These are phyloP conservation scores for Mamestra brassicae DNA, from an alignment of 2,888 invertebrate species.

Conservation along the genomic window DNA sequence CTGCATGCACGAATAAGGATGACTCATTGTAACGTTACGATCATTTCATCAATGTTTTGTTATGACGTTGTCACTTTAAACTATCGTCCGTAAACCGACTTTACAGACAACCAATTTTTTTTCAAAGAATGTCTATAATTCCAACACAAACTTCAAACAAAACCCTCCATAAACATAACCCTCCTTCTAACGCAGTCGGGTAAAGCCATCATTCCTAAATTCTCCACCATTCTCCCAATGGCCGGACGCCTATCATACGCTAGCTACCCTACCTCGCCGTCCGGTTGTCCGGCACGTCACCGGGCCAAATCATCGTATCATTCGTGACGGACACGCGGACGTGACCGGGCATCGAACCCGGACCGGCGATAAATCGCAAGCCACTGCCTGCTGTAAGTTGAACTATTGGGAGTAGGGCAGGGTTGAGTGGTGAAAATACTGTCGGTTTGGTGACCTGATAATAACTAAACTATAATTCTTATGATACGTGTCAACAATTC, in stretches of 20 bases:
- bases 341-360: conserved; percentile 85
- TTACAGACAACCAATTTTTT: too few relatives aligned
- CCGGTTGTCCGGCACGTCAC: conserved; percentile 76
- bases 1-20: too few relatives aligned
- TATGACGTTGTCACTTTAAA: too few relatives aligned
- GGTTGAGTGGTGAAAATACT: neutral
- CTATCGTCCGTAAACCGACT: too few relatives aligned
- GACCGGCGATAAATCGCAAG: conserved; percentile 84
- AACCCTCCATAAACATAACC: neutral
- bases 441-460: neutral
- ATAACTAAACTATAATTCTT: too few relatives aligned
- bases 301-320: conserved; percentile 87
- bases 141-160: neutral
- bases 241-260: conserved; percentile 16
- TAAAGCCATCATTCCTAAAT: neutral
- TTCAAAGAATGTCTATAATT: neutral
- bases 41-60: too few relatives aligned
- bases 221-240: neutral
- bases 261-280: conserved; percentile 17
- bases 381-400: conserved; percentile 69
- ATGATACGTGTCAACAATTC: too few relatives aligned
- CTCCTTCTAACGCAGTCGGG: neutral
- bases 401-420: conserved; percentile 31
- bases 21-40: too few relatives aligned
- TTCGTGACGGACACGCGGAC: conserved; percentile 86